A percentile compares a stretch with the other conserved stretches of the same genome.
Evolutionary conservation across 2,797 vertebrate species (phyloP).

Genomic region (Phoxinus dragarum): DNA sequence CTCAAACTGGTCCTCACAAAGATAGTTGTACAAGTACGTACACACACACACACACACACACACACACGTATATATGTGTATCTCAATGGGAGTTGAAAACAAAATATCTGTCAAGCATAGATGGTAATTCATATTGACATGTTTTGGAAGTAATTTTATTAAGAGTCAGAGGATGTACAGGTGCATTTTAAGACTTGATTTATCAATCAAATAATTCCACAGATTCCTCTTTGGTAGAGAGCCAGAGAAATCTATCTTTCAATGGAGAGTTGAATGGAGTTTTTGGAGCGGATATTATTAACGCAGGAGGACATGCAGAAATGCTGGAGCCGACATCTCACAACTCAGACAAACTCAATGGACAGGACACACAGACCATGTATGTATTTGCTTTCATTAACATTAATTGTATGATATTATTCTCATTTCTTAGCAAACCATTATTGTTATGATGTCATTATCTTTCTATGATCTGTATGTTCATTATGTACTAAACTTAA

Average conservation of each 20-base stretch:
- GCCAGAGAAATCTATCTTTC: slow-evolving; percentile 83
- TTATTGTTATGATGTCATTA: neutral
- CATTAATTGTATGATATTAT: neutral
- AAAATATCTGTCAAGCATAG: neutral
- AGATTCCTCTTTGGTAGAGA: slow-evolving; percentile 80
- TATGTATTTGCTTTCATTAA: slow-evolving; percentile 70
- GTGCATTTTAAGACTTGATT: no score
- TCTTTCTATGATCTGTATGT: neutral
- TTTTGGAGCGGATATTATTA: slow-evolving; percentile 85
- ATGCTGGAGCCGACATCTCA: slow-evolving; percentile 80
- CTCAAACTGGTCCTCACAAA: no score
- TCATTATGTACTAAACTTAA: neutral
- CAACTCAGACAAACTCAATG: slow-evolving; percentile 77
- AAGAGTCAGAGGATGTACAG: neutral
- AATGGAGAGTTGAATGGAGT: slow-evolving; percentile 97
- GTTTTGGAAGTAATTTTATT: neutral
- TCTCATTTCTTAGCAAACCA: neutral
- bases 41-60: no score
- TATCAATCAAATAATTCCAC: slow-evolving; percentile 35
- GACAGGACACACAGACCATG: slow-evolving; percentile 92
- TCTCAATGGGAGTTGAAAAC: neutral
- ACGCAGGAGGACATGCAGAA: slow-evolving; percentile 75
- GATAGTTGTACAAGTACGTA: no score
- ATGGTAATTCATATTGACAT: neutral
- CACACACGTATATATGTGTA: neutral